phyloP scores from a whole-genome alignment of 2,888 invertebrate species.

The Trissolcus brochymenae region DNA sequence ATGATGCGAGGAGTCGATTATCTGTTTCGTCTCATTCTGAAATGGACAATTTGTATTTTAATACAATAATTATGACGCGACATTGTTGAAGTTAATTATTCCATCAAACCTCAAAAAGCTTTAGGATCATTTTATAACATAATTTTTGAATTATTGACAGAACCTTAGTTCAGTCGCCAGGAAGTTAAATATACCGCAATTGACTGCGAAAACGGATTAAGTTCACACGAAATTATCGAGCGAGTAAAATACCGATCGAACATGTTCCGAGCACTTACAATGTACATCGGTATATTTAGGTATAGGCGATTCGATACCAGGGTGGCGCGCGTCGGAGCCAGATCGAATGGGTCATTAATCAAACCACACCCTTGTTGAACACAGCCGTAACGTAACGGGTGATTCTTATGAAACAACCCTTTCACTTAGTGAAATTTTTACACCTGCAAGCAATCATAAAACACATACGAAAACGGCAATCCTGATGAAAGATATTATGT shows the following conservation, averaged over 20 bases:
- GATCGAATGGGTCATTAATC: slow-evolving; percentile 76
- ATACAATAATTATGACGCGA: not conserved
- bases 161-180: slow-evolving; percentile 45
- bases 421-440: slow-evolving; percentile 38
- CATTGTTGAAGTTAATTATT: slow-evolving; percentile 24
- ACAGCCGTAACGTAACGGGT: slow-evolving; percentile 65
- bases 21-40: no score
- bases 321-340: slow-evolving; percentile 66
- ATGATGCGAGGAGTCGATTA: no score
- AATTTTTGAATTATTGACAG: slow-evolving; percentile 37
- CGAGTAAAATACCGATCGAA: slow-evolving; percentile 49
- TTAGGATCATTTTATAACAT: slow-evolving; percentile 37
- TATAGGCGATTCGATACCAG: slow-evolving; percentile 70
- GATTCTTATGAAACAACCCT: slow-evolving; percentile 60
- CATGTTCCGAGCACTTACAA: slow-evolving; percentile 61
- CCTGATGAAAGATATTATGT: not conserved
- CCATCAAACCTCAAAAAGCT: slow-evolving; percentile 16
- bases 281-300: slow-evolving; percentile 68
- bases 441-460: not conserved
- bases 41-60: no score
- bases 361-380: slow-evolving; percentile 74
- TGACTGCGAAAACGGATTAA: slow-evolving; percentile 56
- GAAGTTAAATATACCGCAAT: slow-evolving; percentile 53
- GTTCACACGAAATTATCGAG: slow-evolving; percentile 61
- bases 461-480: not conserved